Evolutionary conservation across 2,888 invertebrate species (phyloP).

Genomic region (Heteromurus nitidus): DNA sequence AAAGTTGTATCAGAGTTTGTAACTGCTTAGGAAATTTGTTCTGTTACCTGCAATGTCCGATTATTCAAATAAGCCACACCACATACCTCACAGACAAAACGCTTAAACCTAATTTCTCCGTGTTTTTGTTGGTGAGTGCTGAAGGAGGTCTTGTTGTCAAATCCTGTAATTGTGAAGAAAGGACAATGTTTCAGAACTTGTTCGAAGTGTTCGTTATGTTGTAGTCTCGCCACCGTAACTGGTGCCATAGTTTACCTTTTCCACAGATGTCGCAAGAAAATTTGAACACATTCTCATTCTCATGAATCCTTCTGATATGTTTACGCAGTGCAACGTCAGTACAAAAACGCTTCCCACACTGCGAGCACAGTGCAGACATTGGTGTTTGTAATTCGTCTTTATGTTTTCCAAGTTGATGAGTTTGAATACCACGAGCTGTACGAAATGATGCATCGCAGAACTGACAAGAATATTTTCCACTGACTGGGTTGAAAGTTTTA

Average conservation of each 20-base stretch:
- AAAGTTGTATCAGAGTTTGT: no score
- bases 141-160: conserved; percentile 4
- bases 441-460: not conserved
- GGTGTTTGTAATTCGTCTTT: not conserved
- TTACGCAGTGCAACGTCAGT: not conserved
- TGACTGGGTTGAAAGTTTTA: not conserved
- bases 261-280: conserved; percentile 33
- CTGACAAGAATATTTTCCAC: conserved; percentile 22
- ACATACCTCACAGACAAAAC: conserved; percentile 29
- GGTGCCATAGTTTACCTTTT: conserved; percentile 3
- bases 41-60: conserved; percentile 13
- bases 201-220: not conserved
- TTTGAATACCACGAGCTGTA: not conserved
- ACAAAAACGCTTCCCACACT: conserved; percentile 28
- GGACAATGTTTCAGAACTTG: not conserved
- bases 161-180: conserved; percentile 3
- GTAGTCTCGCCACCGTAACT: not conserved
- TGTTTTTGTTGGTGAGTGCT: conserved; percentile 2
- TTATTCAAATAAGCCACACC: conserved; percentile 21
- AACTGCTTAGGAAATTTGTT: not conserved
- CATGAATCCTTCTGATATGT: conserved; percentile 33
- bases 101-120: not conserved
- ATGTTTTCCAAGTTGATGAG: conserved; percentile 4
- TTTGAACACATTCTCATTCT: conserved; percentile 23
- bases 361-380: not conserved